phyloP scores from a whole-genome alignment of 2,888 invertebrate genomes.

The Leptopilina syphax region DNA sequence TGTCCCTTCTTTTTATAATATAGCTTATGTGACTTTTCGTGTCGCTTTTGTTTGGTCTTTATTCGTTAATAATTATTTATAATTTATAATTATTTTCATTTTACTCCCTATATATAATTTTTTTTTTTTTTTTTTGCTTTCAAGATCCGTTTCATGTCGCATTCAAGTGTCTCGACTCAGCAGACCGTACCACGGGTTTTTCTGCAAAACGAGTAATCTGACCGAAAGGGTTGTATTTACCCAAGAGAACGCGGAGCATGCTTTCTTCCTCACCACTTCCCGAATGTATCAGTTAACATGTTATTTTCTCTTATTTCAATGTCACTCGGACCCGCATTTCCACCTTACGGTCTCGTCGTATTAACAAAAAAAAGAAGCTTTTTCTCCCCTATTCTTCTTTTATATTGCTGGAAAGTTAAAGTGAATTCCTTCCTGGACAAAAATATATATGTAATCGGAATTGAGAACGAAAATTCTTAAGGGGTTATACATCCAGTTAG shows the following conservation, averaged over 20 bases:
- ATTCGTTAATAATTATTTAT: too few relatives aligned
- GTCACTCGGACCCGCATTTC: background rate
- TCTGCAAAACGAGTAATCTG: background rate
- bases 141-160: background rate
- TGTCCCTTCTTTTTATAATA: too few relatives aligned
- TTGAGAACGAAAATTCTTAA: too few relatives aligned
- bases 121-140: conserved; percentile 31
- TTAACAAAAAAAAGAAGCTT: background rate
- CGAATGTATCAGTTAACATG: conserved; percentile 29
- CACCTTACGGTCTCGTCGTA: background rate
- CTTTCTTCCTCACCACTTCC: conserved; percentile 22
- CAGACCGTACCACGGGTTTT: conserved; percentile 27
- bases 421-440: too few relatives aligned
- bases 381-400: background rate
- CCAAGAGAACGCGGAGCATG: background rate
- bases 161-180: conserved; percentile 29
- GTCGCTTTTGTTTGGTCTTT: too few relatives aligned
- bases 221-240: conserved; percentile 34
- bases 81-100: too few relatives aligned
- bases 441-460: too few relatives aligned
- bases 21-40: too few relatives aligned
- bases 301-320: conserved; percentile 32
- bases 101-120: background rate
- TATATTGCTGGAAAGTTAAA: too few relatives aligned
- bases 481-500: too few relatives aligned